phyloP scores from a whole-genome alignment of 2,797 vertebrate genomes.

The Aratinga solstitialis region DNA sequence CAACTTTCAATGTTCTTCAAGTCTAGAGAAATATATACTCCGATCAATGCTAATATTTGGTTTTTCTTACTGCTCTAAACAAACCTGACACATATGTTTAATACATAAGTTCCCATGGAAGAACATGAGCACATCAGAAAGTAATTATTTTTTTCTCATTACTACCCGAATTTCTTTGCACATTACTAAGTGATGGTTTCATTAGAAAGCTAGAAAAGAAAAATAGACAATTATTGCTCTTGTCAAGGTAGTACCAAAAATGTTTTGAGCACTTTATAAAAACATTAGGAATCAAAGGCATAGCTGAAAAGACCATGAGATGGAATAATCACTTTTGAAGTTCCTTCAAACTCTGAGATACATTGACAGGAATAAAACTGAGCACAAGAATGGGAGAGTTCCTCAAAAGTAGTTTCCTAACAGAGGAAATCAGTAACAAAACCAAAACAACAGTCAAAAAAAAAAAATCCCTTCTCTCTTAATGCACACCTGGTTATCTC shows the following conservation, averaged over 20 bases:
- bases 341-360: not conserved
- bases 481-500: not conserved
- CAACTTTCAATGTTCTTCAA: not conserved
- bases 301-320: not conserved
- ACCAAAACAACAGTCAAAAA: not conserved
- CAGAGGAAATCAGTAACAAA: not conserved
- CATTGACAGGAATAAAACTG: not conserved
- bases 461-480: not conserved
- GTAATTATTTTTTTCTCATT: not conserved
- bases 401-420: not conserved
- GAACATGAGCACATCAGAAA: not conserved
- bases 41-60: not conserved
- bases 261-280: not conserved
- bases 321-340: not conserved
- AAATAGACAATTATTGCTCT: not conserved
- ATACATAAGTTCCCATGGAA: not conserved
- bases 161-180: not conserved
- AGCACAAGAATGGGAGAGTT: not conserved
- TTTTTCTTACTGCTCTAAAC: not conserved
- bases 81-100: not conserved
- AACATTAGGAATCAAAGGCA: not conserved
- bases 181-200: not conserved
- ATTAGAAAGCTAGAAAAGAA: not conserved
- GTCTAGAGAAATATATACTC: not conserved
- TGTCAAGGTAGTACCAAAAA: not conserved